A percentile compares a stretch with the other conserved stretches of the same genome.
phyloP scores from a whole-genome alignment of 1,140 invertebrate genomes.

The Polypedilum vanderplanki region DNA sequence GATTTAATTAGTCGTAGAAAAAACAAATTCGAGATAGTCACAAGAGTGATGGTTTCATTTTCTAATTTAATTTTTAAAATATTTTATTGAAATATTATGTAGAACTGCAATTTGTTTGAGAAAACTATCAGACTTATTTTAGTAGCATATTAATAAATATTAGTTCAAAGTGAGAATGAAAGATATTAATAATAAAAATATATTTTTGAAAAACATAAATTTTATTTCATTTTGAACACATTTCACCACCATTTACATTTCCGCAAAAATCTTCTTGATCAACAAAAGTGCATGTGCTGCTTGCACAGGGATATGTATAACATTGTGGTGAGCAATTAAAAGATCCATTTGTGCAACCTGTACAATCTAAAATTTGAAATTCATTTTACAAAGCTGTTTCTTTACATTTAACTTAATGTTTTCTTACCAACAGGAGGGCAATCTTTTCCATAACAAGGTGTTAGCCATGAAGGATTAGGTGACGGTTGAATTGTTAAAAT shows the following conservation, averaged over 20 bases:
- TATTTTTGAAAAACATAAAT: conserved; percentile 6
- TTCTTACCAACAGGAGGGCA: not conserved
- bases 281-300: not conserved
- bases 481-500: not conserved
- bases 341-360: not conserved
- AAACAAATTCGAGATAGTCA: too few species aligned
- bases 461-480: not conserved
- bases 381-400: not conserved
- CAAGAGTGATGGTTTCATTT: too few species aligned
- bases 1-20: too few species aligned
- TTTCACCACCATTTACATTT: not conserved
- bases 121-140: too few species aligned
- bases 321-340: conserved; percentile 22
- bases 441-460: not conserved
- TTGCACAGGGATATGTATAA: not conserved
- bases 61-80: too few species aligned
- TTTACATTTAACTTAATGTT: not conserved
- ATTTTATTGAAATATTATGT: too few species aligned
- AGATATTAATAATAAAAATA: not conserved
- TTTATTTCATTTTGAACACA: not conserved
- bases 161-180: not conserved
- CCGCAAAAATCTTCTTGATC: not conserved
- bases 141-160: not conserved
- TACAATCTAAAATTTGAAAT: not conserved
- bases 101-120: too few species aligned